Evolutionary conservation across 2,113 vertebrate genomes (phyloP), one percentile per base, ranked within the genome.

Genomic region (Scomber japonicus): DNA sequence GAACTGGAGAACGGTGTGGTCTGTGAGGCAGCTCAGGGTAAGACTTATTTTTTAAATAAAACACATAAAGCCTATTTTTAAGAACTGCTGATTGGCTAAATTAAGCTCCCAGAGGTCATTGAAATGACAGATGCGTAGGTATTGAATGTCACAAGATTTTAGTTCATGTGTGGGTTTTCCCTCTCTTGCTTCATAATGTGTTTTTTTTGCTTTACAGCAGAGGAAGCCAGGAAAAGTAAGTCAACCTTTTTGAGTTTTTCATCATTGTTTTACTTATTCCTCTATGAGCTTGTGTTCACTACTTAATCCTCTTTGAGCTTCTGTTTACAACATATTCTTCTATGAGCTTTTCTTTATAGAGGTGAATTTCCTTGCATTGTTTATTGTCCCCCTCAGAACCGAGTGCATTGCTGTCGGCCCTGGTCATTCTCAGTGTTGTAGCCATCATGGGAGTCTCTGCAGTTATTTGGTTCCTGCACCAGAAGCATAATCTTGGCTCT

Each of bases 391-490:
- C 60, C 66, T 61, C 79, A 95, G 95, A 88, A 59, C 56, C 86
- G 15, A 94, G 74, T 21, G 64, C 82, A 4, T 79, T 96, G 76
- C 85, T 96, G 79, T 92, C 95, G 1, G 86, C 88, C 24, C 88
- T 97, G 89, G 95, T 97, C 75, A 93, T 95, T 76, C 83, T 95
- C 82, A 94, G 95, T 55, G 94, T 96, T 62, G 81, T 96, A 16
- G 87, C 91, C 62, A 88, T 97, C 64, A 73, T 96, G 85, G 91
- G 92, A 67, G 67, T 95, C 65, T 96, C 96, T 3, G 92, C 91
- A 5, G 89, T 92, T 3, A 53, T 96, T 75, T 96, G 97, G 96
- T 96, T 96, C 86, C 73, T 96, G 73, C 93, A 96, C 19, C 94
- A 97, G 89, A 95, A 90, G 86, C 87, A 93, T 71, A 84, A 57